These are phyloP conservation scores for Miniopterus natalensis DNA, from an alignment of 2,113 vertebrate species.

Conservation along the genomic window DNA sequence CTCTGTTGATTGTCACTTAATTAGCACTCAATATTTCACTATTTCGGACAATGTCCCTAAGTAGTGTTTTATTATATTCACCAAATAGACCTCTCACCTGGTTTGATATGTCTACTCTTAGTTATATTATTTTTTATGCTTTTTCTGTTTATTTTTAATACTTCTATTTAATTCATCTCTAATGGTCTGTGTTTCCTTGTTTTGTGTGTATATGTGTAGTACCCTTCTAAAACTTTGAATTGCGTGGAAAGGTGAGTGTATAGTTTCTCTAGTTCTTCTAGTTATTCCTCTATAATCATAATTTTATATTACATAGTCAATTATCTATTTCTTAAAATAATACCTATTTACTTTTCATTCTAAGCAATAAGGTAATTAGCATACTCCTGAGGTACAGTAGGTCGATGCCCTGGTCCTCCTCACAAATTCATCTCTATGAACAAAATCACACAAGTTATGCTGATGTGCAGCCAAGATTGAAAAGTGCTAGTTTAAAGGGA, in stretches of 20 bases:
- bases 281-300: background rate
- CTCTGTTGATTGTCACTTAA: background rate
- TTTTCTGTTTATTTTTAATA: slow-evolving; percentile 26
- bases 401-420: background rate
- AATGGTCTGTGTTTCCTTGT: background rate
- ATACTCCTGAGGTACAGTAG: background rate
- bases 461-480: background rate
- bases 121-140: background rate
- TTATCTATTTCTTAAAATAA: slow-evolving; percentile 1
- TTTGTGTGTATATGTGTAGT: background rate
- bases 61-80: background rate
- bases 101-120: background rate
- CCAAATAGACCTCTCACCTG: background rate
- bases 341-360: background rate
- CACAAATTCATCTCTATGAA: background rate
- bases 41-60: slow-evolving; percentile 21
- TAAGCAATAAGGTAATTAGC: background rate
- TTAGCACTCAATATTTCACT: background rate
- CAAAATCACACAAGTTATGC: background rate
- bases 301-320: background rate
- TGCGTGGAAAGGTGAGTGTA: background rate
- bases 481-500: background rate
- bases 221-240: background rate
- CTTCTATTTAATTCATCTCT: background rate
- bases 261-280: background rate